phyloP scores from a whole-genome alignment of 2,797 vertebrate species.

The Lycodopsis pacificus region DNA sequence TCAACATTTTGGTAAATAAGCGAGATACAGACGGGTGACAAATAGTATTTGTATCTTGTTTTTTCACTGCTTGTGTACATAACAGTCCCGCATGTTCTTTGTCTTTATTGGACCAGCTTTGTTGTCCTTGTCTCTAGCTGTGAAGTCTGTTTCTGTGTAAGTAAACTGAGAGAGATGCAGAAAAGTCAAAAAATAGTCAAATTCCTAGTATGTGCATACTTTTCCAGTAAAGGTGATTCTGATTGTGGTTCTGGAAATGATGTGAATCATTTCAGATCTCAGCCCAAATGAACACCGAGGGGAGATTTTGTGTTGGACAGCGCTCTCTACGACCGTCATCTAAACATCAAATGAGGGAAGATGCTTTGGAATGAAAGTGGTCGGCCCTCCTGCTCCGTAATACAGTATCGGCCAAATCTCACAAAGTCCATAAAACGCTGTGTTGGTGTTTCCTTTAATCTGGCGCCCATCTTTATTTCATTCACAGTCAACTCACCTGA shows the following conservation, averaged over 20 bases:
- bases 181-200: no score
- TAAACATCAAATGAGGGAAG: not conserved
- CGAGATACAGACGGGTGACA: no score
- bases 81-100: no score
- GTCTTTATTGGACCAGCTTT: no score
- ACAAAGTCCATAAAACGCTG: not conserved
- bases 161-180: no score
- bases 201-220: not conserved
- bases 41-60: no score
- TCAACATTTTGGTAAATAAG: no score
- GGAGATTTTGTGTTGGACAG: not conserved
- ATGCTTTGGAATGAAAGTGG: not conserved
- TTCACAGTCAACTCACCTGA: not conserved
- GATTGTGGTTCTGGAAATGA: not conserved
- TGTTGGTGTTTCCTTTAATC: not conserved
- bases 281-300: not conserved
- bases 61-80: no score
- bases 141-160: no score
- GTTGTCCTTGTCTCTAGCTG: no score
- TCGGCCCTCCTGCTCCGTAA: not conserved
- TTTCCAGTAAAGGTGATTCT: not conserved
- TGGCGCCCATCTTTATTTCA: not conserved
- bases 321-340: not conserved
- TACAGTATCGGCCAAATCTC: not conserved
- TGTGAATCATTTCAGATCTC: not conserved